phyloP scores from a whole-genome alignment of 2,113 vertebrate genomes.

The Podarcis cretensis region DNA sequence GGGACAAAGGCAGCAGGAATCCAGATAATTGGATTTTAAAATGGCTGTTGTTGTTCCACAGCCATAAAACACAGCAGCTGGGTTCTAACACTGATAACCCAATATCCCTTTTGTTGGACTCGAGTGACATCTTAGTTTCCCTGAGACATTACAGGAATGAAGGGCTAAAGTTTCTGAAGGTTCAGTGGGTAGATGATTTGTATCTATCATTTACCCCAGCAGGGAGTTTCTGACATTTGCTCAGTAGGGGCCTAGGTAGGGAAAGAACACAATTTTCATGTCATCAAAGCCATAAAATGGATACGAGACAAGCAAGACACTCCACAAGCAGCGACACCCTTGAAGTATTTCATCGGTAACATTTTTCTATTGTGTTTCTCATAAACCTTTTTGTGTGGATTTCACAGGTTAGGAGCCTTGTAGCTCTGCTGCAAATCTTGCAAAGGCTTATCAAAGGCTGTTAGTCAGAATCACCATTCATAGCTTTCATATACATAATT shows the following conservation, averaged over 20 bases:
- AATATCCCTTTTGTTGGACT: conserved; percentile 50
- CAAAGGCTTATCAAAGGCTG: conserved; percentile 37
- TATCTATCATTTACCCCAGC: conserved; percentile 53
- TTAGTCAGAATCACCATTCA: conserved; percentile 44
- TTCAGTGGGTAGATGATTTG: conserved; percentile 42
- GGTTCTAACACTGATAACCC: conserved; percentile 48
- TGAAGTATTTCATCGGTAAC: conserved; percentile 47
- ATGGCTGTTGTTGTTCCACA: conserved; percentile 61
- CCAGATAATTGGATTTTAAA: conserved; percentile 65
- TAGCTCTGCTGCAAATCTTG: conserved; percentile 40
- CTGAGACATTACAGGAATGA: conserved; percentile 50
- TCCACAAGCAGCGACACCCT: conserved; percentile 24
- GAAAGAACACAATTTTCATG: conserved; percentile 30
- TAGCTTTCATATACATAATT: conserved; percentile 40
- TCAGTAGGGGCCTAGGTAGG: background rate
- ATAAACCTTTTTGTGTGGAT: conserved; percentile 47
- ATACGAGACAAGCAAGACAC: conserved; percentile 38
- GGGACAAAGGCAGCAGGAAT: conserved; percentile 62
- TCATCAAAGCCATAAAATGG: conserved; percentile 40
- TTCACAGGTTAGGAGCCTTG: conserved; percentile 47
- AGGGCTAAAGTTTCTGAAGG: conserved; percentile 45
- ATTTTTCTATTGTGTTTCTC: conserved; percentile 48
- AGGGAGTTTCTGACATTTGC: conserved; percentile 28
- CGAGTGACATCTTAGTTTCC: conserved; percentile 54
- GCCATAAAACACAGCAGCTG: conserved; percentile 21